phyloP scores from a whole-genome alignment of 1,140 invertebrate species.

The Capitella teleta region DNA sequence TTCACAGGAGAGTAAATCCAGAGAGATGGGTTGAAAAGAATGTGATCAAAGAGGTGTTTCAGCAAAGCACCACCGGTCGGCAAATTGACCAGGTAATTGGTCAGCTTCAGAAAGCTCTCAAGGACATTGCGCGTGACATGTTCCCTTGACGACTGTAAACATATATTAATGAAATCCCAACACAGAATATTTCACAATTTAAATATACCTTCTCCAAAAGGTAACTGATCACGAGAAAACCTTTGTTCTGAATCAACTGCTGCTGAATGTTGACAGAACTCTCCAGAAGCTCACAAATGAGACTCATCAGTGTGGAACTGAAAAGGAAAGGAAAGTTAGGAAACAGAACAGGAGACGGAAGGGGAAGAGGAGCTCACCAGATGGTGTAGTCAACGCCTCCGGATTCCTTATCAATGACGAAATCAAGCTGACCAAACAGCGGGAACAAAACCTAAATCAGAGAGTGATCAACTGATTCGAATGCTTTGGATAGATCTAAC shows the following conservation, averaged over 20 bases:
- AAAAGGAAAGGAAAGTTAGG: constrained; percentile 25
- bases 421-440: constrained; percentile 91
- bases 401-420: constrained; percentile 48
- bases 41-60: constrained; percentile 96
- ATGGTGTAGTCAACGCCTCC: constrained; percentile 39
- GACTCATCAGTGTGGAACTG: constrained; percentile 90
- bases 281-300: constrained; percentile 93
- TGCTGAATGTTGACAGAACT: constrained; percentile 94
- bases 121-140: constrained; percentile 88
- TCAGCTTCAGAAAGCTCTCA: constrained; percentile 82
- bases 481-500: constrained; percentile 17
- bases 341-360: background rate
- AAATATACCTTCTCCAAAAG: constrained; percentile 67
- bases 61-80: constrained; percentile 86
- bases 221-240: constrained; percentile 95
- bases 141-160: constrained; percentile 62
- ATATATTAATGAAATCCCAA: constrained; percentile 1
- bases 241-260: constrained; percentile 95
- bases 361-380: constrained; percentile 32
- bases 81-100: constrained; percentile 90
- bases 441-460: constrained; percentile 72
- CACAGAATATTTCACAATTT: background rate
- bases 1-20: constrained; percentile 95
- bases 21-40: constrained; percentile 94
- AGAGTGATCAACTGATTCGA: background rate